Percentiles rank a stretch among this genome's conserved stretches.
Evolutionary conservation across 2,888 invertebrate species (phyloP).

Genomic region (Escarpia spicata): DNA sequence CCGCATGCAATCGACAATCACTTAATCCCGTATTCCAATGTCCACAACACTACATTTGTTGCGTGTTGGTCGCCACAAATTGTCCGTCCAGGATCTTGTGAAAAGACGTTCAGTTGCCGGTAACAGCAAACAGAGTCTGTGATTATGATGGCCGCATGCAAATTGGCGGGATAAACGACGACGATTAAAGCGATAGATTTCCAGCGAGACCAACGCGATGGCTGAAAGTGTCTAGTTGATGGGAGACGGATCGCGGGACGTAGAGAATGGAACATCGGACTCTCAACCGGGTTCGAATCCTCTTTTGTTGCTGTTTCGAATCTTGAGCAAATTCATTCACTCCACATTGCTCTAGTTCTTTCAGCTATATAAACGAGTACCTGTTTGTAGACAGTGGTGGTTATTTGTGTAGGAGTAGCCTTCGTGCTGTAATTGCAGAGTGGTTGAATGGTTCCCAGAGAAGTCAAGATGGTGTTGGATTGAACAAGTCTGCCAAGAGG

Average conservation of each 20-base stretch:
- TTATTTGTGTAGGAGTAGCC: too few relatives aligned
- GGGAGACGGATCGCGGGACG: neutral
- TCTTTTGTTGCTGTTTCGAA: too few relatives aligned
- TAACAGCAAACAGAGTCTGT: neutral
- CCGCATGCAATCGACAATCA: neutral
- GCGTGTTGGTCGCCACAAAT: neutral
- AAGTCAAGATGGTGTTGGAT: too few relatives aligned
- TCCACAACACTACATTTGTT: neutral
- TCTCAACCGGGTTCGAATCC: too few relatives aligned
- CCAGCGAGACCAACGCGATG: neutral
- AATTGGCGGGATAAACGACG: neutral
- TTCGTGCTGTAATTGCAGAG: too few relatives aligned
- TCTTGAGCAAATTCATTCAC: too few relatives aligned
- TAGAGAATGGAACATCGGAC: neutral
- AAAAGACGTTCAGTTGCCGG: neutral
- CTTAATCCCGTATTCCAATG: neutral
- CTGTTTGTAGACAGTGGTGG: too few relatives aligned
- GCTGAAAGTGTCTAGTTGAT: neutral
- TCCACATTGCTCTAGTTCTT: too few relatives aligned
- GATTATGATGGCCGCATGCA: neutral
- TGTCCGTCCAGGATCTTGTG: neutral
- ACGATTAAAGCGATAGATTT: neutral
- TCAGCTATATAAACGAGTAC: too few relatives aligned
- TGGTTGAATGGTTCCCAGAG: too few relatives aligned
- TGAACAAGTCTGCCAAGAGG: too few relatives aligned